phyloP scores from a whole-genome alignment of 2,888 invertebrate species.

The Drosophila yooni region DNA sequence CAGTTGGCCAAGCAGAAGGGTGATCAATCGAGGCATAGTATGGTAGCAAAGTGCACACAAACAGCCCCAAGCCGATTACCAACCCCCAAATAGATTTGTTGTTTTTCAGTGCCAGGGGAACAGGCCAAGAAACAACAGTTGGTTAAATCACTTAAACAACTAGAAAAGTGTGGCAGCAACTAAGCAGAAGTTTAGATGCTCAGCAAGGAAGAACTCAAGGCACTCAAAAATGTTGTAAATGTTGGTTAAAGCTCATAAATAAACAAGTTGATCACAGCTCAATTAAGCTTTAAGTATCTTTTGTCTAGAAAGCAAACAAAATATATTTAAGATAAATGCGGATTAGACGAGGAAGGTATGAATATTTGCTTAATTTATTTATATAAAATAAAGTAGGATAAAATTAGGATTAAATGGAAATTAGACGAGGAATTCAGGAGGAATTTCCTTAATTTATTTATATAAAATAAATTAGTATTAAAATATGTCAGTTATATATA shows the following conservation, averaged over 20 bases:
- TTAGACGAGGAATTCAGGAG: no score
- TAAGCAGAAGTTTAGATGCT: slow-evolving; percentile 1
- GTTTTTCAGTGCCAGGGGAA: not conserved
- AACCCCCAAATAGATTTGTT: slow-evolving; percentile 18
- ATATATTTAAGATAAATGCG: not conserved
- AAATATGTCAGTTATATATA: no score
- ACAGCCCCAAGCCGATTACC: slow-evolving; percentile 48
- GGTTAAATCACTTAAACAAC: slow-evolving; percentile 10
- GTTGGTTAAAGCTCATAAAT: not conserved
- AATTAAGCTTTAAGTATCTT: not conserved
- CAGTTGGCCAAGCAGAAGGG: slow-evolving; percentile 9
- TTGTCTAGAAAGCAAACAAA: not conserved
- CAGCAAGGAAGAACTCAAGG: not conserved
- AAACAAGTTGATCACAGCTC: not conserved
- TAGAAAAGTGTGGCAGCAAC: not conserved
- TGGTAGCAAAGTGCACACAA: slow-evolving; percentile 20
- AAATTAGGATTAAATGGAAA: no score
- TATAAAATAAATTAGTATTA: no score
- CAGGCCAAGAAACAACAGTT: not conserved
- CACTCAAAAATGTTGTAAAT: slow-evolving; percentile 6
- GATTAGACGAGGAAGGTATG: not conserved
- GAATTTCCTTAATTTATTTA: no score
- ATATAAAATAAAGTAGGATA: not conserved
- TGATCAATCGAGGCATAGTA: not conserved
- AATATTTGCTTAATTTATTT: not conserved